Evolutionary conservation across 2,888 invertebrate genomes (phyloP).

Genomic region (Parasteatoda lunata): DNA sequence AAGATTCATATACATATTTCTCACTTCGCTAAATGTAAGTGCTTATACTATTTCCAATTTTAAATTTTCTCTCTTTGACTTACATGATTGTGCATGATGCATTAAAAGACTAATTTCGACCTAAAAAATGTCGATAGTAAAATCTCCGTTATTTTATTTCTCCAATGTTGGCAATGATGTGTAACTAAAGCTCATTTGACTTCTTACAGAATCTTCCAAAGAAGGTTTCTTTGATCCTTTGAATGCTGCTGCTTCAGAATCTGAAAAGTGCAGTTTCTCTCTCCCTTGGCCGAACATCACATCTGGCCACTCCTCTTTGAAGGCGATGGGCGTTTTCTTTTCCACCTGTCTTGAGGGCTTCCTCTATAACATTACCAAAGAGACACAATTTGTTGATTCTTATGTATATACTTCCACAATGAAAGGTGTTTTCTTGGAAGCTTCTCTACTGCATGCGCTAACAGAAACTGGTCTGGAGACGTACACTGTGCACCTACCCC

Average conservation of each 20-base stretch:
- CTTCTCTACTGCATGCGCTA: conserved; percentile 80
- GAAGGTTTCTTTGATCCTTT: conserved; percentile 53
- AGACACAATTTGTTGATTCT: conserved; percentile 79
- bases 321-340: conserved; percentile 80
- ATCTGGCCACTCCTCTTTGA: conserved; percentile 70
- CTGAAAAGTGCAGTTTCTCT: conserved; percentile 44
- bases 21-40: too few species aligned
- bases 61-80: too few species aligned
- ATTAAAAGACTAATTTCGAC: too few species aligned
- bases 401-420: conserved; percentile 85
- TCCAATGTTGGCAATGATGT: too few species aligned
- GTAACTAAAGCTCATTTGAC: too few species aligned
- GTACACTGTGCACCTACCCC: conserved; percentile 80
- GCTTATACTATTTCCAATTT: too few species aligned
- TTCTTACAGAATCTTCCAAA: conserved; percentile 27
- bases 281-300: conserved; percentile 36
- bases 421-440: conserved; percentile 80
- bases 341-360: conserved; percentile 83
- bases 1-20: too few species aligned
- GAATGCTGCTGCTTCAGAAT: conserved; percentile 46
- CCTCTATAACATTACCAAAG: conserved; percentile 76
- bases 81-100: too few species aligned
- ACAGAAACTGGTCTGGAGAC: conserved; percentile 85
- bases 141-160: too few species aligned
- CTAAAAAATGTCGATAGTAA: too few species aligned